phyloP scores from a whole-genome alignment of 2,797 vertebrate genomes.

The Channallabes apus region DNA sequence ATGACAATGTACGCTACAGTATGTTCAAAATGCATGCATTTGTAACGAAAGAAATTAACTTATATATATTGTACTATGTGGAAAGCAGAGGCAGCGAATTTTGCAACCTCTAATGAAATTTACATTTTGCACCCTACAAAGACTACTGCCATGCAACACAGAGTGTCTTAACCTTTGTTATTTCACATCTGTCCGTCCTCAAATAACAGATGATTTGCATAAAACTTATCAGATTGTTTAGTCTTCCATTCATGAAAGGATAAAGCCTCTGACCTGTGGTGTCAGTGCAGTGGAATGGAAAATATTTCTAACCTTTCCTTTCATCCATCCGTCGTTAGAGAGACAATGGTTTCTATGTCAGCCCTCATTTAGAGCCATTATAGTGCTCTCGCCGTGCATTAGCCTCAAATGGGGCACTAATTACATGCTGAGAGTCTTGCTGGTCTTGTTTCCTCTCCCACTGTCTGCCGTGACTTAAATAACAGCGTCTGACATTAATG shows the following conservation, averaged over 20 bases:
- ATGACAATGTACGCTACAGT: conserved; percentile 36
- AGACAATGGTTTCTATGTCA: conserved; percentile 47
- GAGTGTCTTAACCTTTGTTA: conserved; percentile 9
- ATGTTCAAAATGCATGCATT: conserved; percentile 31
- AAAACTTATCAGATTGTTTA: conserved; percentile 24
- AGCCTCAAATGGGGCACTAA: conserved; percentile 51
- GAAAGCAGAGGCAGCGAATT: conserved; percentile 20
- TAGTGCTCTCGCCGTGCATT: conserved; percentile 53
- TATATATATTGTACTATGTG: neutral
- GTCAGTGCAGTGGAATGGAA: conserved; percentile 29
- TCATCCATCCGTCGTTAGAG: conserved; percentile 39
- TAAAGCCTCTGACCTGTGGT: conserved; percentile 32
- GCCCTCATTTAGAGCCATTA: conserved; percentile 51
- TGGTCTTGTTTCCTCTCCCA: conserved; percentile 43
- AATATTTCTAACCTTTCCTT: conserved; percentile 41
- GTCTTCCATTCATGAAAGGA: conserved; percentile 25
- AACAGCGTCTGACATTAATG: conserved; percentile 42
- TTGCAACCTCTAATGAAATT: neutral
- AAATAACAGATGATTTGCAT: conserved; percentile 31
- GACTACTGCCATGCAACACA: conserved; percentile 1
- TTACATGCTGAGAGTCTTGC: conserved; percentile 46
- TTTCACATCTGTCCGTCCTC: neutral
- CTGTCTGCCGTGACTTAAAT: conserved; percentile 48
- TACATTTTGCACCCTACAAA: conserved; percentile 18
- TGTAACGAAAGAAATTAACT: conserved; percentile 44